These are phyloP conservation scores for Mola mola DNA, from an alignment of 2,113 vertebrate genomes.

Conservation along the genomic window DNA sequence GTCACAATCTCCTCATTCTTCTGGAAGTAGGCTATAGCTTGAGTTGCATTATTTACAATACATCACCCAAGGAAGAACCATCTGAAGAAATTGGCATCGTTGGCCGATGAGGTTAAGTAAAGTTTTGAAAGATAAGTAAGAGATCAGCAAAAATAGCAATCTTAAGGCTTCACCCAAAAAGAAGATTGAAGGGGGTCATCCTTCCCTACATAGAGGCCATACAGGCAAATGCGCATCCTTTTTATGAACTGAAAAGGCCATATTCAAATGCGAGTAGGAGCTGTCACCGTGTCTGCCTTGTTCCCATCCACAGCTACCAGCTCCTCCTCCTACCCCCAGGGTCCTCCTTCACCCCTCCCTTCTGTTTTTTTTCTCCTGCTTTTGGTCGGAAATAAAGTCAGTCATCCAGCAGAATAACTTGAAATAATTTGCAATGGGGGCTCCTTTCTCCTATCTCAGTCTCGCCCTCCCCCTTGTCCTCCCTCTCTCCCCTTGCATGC, in stretches of 20 bases:
- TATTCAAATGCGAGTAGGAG: slow-evolving; percentile 32
- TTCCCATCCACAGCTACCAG: slow-evolving; percentile 42
- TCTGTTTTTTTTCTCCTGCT: slow-evolving; percentile 63
- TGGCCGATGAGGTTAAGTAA: not conserved
- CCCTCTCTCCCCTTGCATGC: slow-evolving; percentile 25
- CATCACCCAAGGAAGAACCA: not conserved
- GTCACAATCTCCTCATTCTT: not conserved
- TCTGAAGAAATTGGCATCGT: not conserved
- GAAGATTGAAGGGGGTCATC: too few species aligned
- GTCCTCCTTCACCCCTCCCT: slow-evolving; percentile 56
- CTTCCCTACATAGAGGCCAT: not conserved
- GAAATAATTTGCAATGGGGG: slow-evolving; percentile 79
- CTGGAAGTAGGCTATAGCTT: not conserved
- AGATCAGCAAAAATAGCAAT: not conserved
- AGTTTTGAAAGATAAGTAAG: not conserved
- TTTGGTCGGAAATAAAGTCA: slow-evolving; percentile 82
- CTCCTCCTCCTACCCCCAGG: not conserved
- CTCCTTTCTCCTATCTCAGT: slow-evolving; percentile 53
- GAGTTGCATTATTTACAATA: not conserved
- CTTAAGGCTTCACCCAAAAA: not conserved
- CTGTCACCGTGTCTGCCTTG: slow-evolving; percentile 54
- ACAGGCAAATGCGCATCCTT: not conserved
- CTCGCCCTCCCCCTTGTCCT: slow-evolving; percentile 18
- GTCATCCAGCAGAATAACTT: slow-evolving; percentile 84
- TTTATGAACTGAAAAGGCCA: slow-evolving; percentile 27